Percentiles rank a stretch among this genome's conserved stretches.
Evolutionary conservation across 2,113 vertebrate genomes (phyloP).

Genomic region (Erpornis zantholeuca): DNA sequence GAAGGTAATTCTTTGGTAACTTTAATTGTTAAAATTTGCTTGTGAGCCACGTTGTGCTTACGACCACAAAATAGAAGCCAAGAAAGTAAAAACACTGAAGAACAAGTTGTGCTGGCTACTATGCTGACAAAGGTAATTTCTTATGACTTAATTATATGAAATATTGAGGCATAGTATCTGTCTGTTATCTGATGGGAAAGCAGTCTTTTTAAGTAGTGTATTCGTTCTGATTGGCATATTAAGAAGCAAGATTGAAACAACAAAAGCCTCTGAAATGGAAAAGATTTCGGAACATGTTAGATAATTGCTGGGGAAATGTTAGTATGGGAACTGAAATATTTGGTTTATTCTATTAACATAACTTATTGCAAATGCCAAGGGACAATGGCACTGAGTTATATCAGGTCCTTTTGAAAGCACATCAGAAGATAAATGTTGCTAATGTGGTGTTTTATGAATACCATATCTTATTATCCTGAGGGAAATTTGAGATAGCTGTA

Average conservation of each 20-base stretch:
- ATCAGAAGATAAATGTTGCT: not conserved
- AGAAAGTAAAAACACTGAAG: not conserved
- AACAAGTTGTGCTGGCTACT: not conserved
- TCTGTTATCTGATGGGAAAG: not conserved
- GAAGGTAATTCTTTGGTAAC: not conserved
- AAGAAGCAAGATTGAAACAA: not conserved
- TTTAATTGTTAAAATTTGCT: not conserved
- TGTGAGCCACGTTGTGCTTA: not conserved
- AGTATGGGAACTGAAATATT: not conserved
- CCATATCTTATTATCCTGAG: not conserved
- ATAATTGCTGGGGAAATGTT: not conserved
- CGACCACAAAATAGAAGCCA: not conserved
- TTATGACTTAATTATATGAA: not conserved
- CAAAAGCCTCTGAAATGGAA: not conserved
- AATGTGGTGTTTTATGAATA: not conserved
- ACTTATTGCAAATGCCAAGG: not conserved
- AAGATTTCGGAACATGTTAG: not conserved
- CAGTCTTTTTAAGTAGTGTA: not conserved
- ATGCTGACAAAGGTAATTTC: not conserved
- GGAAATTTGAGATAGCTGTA: not conserved
- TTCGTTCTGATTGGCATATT: not conserved
- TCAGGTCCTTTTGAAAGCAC: not conserved
- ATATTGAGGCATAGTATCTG: not conserved
- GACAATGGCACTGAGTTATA: not conserved
- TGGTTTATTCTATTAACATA: not conserved